Evolutionary conservation across 2,888 invertebrate species (phyloP).

Genomic region (Troilus luridus): DNA sequence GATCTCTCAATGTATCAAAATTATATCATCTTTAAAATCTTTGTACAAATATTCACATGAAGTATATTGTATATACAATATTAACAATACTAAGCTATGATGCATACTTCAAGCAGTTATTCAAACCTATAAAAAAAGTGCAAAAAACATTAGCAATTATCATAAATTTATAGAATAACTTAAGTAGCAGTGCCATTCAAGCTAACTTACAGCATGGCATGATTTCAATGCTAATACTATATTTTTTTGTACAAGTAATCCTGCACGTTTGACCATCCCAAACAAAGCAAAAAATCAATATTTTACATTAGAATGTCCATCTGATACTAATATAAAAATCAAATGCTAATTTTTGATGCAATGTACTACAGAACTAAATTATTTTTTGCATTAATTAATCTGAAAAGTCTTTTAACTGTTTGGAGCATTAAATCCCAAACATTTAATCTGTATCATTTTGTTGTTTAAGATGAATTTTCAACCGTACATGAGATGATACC

Average conservation of each 20-base stretch:
- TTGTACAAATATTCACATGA: background rate
- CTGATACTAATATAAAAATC: background rate
- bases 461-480: background rate
- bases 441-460: background rate
- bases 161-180: background rate
- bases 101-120: constrained; percentile 25
- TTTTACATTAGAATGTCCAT: background rate
- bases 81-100: constrained; percentile 8
- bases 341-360: constrained; percentile 10
- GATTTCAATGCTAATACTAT: background rate
- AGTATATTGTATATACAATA: background rate
- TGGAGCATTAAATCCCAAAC: background rate
- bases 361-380: background rate
- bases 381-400: background rate
- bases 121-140: background rate
- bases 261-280: background rate
- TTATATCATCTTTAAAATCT: background rate
- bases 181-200: constrained; percentile 30
- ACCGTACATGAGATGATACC: background rate
- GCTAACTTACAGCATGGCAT: constrained; percentile 23
- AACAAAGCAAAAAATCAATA: background rate
- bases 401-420: background rate
- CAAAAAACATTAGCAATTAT: background rate
- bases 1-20: background rate
- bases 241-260: background rate